Base-by-base conservation (phyloP, 2,797 vertebrate species). In the Oryzias dopingdopingensis region DNA sequence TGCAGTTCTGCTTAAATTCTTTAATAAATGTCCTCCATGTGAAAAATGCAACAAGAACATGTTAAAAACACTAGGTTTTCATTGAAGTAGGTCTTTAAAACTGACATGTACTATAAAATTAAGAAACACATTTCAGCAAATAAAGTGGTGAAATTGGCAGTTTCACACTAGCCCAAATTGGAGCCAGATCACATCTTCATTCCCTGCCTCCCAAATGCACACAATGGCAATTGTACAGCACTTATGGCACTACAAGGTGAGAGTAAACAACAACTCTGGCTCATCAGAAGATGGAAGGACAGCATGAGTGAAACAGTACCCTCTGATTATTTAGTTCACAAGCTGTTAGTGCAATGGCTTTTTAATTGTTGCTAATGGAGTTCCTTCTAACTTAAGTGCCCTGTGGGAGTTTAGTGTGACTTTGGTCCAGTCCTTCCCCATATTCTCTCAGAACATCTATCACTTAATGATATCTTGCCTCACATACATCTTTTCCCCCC, bases 341-440 rank as follows among this genome's bases (percentile, higher is more conserved):
- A 67, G 77, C 82, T 86, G 81, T 84, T 88, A 74, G 64, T 55
- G 57, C 7, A 65, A 89, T 84, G 71, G 75, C 72, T 82, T 84
- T 89, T 86, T 88, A 90, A 89, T 88, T 17, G 67, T 69, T 69
- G 64, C 84, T 89, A 84, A 87, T 90, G 72, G 76, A 72, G 62
- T 80, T 77, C 63, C 49, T 17, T 32, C 75, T 62, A 72, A 80
- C 66, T 68, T 71, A 68, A 77, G 78, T 60, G 74, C 74, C 77
- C 72, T n/a, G 56, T 74, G 79, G 79, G 79, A 82, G 70, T 72
- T 60, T 58, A 41, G 40, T 65, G 62, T 6, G 46, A 64, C 32
- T 63, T 52, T 67, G 62, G 68, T 50, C 32, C 24, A 41, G 42
- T 68, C 65, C 67, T 49, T 26, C 53, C 16, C 26, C 8, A 40